These are phyloP conservation scores for Eulimnadia texana DNA, from an alignment of 1,140 invertebrate species.

Conservation along the genomic window DNA sequence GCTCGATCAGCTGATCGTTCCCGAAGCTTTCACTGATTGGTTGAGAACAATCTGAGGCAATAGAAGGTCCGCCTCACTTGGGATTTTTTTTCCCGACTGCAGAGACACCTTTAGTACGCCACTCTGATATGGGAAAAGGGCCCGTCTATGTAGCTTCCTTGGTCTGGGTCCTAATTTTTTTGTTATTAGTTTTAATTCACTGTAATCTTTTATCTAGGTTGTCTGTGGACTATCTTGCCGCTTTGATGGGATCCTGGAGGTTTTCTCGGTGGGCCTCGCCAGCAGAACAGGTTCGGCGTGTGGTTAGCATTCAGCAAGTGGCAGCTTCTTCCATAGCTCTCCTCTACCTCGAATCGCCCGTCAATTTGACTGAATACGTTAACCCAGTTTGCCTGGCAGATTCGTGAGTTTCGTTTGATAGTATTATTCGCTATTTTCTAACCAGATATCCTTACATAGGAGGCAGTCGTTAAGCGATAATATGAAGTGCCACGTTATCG, in stretches of 20 bases:
- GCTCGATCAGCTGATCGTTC: no score
- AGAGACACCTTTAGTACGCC: no score
- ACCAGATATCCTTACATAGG: not conserved
- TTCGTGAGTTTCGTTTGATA: conserved; percentile 25
- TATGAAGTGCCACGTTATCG: not conserved
- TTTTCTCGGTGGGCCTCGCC: not conserved
- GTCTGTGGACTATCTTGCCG: conserved; percentile 1
- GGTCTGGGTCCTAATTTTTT: not conserved
- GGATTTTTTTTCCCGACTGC: no score
- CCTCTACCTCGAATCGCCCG: conserved; percentile 43
- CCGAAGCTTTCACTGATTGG: no score
- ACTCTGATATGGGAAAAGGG: no score
- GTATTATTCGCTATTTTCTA: not conserved
- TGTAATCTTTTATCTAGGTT: not conserved
- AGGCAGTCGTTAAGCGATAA: not conserved
- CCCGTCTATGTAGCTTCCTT: no score
- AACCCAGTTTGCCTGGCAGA: conserved; percentile 53
- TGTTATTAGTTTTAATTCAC: not conserved
- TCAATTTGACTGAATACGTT: conserved; percentile 55
- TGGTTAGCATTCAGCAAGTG: conserved; percentile 44
- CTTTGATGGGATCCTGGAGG: conserved; percentile 3
- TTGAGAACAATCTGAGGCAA: no score
- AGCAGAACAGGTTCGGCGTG: conserved; percentile 2
- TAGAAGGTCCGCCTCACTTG: no score
- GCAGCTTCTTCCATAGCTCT: conserved; percentile 69